Percentiles rank a stretch among this genome's conserved stretches.
These are phyloP conservation scores for Phoenicopterus ruber DNA, from an alignment of 2,113 vertebrate species.

Conservation along the genomic window DNA sequence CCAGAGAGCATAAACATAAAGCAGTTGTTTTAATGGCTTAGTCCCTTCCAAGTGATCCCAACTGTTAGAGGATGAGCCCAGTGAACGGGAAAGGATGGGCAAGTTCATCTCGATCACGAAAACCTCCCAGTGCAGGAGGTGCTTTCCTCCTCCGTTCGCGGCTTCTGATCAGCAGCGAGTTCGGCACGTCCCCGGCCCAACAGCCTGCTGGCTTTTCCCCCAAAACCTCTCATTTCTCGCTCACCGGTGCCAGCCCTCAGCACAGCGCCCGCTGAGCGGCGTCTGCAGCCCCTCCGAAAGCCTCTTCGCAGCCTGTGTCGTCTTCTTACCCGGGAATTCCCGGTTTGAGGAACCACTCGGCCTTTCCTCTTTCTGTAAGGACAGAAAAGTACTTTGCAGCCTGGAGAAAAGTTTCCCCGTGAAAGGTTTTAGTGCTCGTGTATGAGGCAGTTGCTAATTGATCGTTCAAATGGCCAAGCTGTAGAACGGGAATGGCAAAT, in stretches of 20 bases:
- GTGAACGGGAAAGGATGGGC: neutral
- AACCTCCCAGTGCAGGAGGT: neutral
- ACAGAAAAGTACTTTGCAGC: neutral
- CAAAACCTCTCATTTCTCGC: neutral
- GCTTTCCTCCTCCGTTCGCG: neutral
- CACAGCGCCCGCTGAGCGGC: accelerated
- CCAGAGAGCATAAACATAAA: neutral
- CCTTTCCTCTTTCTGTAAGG: neutral
- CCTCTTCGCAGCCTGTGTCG: neutral
- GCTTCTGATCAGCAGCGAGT: neutral
- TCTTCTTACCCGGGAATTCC: neutral
- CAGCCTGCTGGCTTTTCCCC: neutral
- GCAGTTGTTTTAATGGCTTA: neutral
- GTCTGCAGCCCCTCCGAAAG: neutral
- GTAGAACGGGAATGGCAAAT: neutral
- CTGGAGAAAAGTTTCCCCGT: neutral
- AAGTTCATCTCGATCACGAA: neutral
- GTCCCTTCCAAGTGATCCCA: neutral
- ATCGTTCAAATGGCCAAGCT: neutral
- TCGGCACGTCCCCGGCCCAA: accelerated
- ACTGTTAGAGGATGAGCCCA: accelerated
- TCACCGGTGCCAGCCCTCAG: neutral
- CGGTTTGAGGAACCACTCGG: neutral
- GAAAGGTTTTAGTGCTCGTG: neutral
- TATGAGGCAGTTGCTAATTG: neutral